Evolutionary conservation across 2,888 invertebrate genomes (phyloP).

Genomic region (Pristionchus mayeri): DNA sequence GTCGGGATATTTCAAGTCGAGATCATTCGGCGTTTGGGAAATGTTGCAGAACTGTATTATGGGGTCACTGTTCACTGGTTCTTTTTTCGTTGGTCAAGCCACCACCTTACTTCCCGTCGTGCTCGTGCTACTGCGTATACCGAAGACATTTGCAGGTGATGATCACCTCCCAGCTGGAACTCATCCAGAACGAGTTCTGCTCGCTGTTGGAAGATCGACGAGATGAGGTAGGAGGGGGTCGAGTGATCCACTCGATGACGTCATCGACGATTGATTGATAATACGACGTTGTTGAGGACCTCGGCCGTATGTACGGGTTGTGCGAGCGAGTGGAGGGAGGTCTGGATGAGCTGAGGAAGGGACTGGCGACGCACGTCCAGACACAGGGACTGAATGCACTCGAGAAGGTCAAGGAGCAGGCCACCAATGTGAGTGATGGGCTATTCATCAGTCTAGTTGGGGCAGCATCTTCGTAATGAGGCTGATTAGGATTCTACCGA

Average conservation of each 20-base stretch:
- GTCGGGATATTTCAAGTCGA: no score
- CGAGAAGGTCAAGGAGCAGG: slow-evolving; percentile 92
- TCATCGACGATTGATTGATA: not conserved
- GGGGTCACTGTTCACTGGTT: no score
- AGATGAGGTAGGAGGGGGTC: slow-evolving; percentile 85
- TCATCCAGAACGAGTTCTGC: slow-evolving; percentile 89
- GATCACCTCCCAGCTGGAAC: slow-evolving; percentile 95
- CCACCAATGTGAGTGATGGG: slow-evolving; percentile 77
- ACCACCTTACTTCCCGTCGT: not conserved
- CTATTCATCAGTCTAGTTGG: no score
- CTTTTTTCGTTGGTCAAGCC: no score
- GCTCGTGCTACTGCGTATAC: not conserved
- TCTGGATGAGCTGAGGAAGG: slow-evolving; percentile 88
- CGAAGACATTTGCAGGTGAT: slow-evolving; percentile 81
- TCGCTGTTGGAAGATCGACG: slow-evolving; percentile 94
- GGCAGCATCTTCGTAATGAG: no score
- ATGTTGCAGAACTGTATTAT: no score
- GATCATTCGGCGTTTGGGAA: no score
- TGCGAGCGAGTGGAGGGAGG: slow-evolving; percentile 94
- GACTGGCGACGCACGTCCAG: slow-evolving; percentile 93
- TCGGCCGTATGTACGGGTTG: slow-evolving; percentile 94
- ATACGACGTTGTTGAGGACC: slow-evolving; percentile 80
- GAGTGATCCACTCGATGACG: not conserved
- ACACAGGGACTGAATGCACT: slow-evolving; percentile 92
- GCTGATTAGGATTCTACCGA: no score